These are phyloP conservation scores for Gambelia wislizenii DNA, from an alignment of 2,797 vertebrate species.

Conservation along the genomic window DNA sequence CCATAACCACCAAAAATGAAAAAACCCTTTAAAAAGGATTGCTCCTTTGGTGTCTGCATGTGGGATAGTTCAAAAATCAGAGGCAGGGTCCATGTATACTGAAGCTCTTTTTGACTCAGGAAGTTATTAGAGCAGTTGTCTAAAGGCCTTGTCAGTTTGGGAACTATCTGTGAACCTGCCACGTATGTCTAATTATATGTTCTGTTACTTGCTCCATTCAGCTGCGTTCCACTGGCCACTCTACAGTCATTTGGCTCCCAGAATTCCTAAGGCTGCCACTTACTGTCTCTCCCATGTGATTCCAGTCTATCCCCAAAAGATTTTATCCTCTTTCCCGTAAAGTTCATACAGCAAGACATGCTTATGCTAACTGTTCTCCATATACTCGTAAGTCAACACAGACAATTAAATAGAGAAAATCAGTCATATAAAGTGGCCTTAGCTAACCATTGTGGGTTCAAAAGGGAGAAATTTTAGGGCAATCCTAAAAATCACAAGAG, in stretches of 20 bases:
- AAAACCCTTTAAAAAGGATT: no score
- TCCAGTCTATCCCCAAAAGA: neutral
- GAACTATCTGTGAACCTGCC: neutral
- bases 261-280: no score
- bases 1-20: no score
- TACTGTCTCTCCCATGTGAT: neutral
- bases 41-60: no score
- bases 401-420: neutral
- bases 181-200: neutral
- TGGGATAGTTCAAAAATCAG: no score
- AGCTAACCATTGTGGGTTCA: neutral
- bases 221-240: neutral
- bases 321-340: no score
- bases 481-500: neutral
- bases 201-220: neutral
- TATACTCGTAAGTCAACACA: neutral
- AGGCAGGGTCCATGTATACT: no score
- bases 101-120: neutral
- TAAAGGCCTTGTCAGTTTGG: neutral
- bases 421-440: neutral
- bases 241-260: neutral
- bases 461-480: neutral
- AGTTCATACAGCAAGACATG: neutral
- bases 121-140: neutral
- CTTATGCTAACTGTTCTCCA: neutral